These are phyloP conservation scores for Phaetusa simplex DNA, from an alignment of 2,113 vertebrate species.

Conservation along the genomic window DNA sequence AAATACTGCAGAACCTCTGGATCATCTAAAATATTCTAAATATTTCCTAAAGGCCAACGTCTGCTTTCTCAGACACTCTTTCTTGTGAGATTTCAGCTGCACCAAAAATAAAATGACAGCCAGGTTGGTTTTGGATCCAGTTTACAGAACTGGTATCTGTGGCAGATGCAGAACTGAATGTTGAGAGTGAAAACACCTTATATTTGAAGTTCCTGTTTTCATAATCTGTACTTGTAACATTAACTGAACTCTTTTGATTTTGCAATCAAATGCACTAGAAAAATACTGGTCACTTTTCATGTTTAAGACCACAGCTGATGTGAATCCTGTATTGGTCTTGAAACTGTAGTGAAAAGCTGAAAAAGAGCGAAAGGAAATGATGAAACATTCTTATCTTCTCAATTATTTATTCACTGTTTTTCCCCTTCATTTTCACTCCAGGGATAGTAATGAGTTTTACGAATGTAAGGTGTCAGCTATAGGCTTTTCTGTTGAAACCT, in stretches of 20 bases:
- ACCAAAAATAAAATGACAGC: not conserved
- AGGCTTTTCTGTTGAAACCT: constrained; percentile 66
- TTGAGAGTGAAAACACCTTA: not conserved
- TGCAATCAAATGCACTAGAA: not conserved
- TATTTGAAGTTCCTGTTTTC: not conserved
- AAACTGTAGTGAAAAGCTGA: constrained; percentile 49
- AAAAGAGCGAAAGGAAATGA: constrained; percentile 57
- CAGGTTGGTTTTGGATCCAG: not conserved
- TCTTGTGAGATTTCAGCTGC: not conserved
- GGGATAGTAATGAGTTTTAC: constrained; percentile 72
- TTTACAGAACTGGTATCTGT: not conserved
- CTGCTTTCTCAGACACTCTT: not conserved
- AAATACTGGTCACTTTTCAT: not conserved
- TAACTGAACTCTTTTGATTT: not conserved
- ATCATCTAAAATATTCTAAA: constrained; percentile 7
- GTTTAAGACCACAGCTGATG: constrained; percentile 28
- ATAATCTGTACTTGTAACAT: not conserved
- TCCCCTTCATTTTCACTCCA: constrained; percentile 54
- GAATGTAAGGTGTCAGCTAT: constrained; percentile 72
- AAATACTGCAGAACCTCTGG: not conserved
- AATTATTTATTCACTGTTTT: constrained; percentile 72
- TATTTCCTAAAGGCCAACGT: not conserved
- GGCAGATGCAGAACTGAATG: not conserved
- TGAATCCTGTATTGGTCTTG: constrained; percentile 35
- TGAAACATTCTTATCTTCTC: constrained; percentile 63